A percentile compares a stretch with the other conserved stretches of the same genome.
These are phyloP conservation scores for Grallaria varia DNA, from an alignment of 2,113 vertebrate genomes.

Conservation along the genomic window DNA sequence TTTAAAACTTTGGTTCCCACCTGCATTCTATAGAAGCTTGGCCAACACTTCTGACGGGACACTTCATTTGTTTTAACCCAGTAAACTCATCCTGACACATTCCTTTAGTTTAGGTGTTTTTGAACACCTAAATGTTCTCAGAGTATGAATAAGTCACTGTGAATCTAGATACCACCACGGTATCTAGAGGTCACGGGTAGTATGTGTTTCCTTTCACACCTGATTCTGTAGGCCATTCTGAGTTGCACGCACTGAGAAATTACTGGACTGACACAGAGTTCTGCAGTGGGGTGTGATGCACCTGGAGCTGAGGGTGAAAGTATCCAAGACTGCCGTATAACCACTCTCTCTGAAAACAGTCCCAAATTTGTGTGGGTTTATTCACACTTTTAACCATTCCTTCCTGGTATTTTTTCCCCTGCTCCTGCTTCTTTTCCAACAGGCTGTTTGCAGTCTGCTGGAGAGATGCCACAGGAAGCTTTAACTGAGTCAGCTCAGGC, in stretches of 20 bases:
- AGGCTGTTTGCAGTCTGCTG: not conserved
- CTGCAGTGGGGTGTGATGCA: not conserved
- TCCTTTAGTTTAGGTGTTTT: not conserved
- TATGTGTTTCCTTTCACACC: not conserved
- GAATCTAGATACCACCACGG: not conserved
- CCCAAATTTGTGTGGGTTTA: not conserved
- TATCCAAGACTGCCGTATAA: not conserved
- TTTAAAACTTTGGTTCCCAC: not conserved
- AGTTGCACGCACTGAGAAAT: not conserved
- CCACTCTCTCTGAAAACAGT: not conserved
- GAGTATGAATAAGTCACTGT: not conserved
- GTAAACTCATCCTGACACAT: not conserved
- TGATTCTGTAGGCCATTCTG: not conserved
- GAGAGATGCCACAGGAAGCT: not conserved
- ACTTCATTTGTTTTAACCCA: not conserved
- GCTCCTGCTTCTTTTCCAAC: not conserved
- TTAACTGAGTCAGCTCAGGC: not conserved
- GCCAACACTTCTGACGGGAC: not conserved
- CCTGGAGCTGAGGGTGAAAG: not conserved
- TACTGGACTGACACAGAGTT: not conserved
- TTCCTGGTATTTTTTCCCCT: not conserved
- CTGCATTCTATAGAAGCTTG: not conserved
- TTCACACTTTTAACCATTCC: not conserved
- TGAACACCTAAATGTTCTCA: not conserved
- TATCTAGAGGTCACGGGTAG: fast-evolving